Evolutionary conservation across 2,888 invertebrate species (phyloP).

Genomic region (Scaptomyza reducta): DNA sequence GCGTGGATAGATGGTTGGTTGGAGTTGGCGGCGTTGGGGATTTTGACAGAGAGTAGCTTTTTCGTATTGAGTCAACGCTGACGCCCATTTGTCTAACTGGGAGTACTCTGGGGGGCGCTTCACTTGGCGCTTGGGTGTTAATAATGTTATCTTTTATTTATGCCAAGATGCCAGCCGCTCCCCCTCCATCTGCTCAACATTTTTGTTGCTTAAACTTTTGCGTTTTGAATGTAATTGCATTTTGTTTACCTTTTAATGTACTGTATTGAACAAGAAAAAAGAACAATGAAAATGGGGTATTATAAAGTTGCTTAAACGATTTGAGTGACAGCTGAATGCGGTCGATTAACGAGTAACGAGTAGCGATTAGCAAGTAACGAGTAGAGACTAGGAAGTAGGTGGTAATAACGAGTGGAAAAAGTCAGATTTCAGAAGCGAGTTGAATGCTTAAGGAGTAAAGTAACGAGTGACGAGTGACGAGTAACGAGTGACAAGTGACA

Average conservation of each 20-base stretch:
- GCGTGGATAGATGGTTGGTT: neutral
- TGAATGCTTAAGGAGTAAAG: no score
- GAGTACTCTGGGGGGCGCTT: slow-evolving; percentile 36
- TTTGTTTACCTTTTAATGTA: slow-evolving; percentile 48
- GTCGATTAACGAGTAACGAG: neutral
- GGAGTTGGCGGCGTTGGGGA: neutral
- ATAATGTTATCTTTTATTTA: slow-evolving; percentile 79
- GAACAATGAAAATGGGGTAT: neutral
- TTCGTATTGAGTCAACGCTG: slow-evolving; percentile 60
- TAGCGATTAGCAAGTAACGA: neutral
- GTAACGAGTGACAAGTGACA: no score
- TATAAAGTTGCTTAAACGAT: neutral
- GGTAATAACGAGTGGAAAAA: no score
- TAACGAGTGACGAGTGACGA: no score
- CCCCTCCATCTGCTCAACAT: neutral
- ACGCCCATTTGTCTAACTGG: slow-evolving; percentile 74
- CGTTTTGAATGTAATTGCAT: slow-evolving; percentile 68
- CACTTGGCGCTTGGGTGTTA: slow-evolving; percentile 64
- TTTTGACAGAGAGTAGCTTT: slow-evolving; percentile 28
- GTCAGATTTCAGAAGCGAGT: no score
- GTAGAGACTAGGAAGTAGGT: no score
- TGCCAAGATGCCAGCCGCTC: slow-evolving; percentile 40
- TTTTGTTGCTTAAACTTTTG: slow-evolving; percentile 56
- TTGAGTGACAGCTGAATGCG: neutral
- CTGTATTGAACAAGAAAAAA: neutral